A percentile compares a stretch with the other conserved stretches of the same genome.
phyloP scores from a whole-genome alignment of 2,888 invertebrate genomes.

The Sycophila texana region DNA sequence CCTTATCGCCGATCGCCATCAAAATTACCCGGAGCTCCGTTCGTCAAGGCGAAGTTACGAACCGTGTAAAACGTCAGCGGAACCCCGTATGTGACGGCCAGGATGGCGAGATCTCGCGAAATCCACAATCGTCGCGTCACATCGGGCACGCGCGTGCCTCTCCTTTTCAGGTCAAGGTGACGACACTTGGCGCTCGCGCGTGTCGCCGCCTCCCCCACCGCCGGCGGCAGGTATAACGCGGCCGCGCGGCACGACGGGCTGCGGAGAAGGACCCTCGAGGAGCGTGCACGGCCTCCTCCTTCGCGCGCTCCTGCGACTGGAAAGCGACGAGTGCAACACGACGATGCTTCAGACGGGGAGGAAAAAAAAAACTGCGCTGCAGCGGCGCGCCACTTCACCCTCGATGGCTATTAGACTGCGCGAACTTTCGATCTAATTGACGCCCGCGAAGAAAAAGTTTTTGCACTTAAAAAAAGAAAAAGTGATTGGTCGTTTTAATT shows the following conservation, averaged over 20 bases:
- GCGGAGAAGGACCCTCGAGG: conserved; percentile 27
- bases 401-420: conserved; percentile 4
- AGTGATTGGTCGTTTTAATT: no score
- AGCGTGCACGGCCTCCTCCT: neutral
- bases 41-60: neutral
- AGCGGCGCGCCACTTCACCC: no score
- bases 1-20: no score
- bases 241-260: neutral
- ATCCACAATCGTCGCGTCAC: conserved; percentile 8
- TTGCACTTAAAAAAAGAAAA: no score
- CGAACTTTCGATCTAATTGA: no score
- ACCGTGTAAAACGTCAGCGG: neutral
- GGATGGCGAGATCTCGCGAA: conserved; percentile 9
- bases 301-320: no score
- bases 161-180: conserved; percentile 52
- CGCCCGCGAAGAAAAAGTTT: no score
- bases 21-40: neutral
- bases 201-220: conserved; percentile 6
- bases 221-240: neutral
- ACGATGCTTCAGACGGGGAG: neutral
- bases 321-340: neutral
- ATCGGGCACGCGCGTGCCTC: conserved; percentile 11
- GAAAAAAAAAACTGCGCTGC: neutral
- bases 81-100: no score
- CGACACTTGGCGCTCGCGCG: conserved; percentile 3